Percentiles rank a stretch among this genome's conserved stretches.
Evolutionary conservation across 2,888 invertebrate genomes (phyloP).

Genomic region (Tipula unca): DNA sequence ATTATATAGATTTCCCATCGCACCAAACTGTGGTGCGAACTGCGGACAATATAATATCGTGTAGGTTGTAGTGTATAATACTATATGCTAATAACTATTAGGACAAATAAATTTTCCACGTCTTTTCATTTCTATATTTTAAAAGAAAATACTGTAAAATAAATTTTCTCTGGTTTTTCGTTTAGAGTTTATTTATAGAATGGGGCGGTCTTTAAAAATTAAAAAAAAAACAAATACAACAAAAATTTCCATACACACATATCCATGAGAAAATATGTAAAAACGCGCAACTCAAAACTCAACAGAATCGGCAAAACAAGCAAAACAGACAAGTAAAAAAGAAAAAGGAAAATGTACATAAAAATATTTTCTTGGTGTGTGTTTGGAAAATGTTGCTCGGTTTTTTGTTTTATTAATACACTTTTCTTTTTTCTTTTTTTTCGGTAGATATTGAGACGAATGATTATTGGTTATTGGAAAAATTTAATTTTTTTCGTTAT

Average conservation of each 20-base stretch:
- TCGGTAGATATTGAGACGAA: background rate
- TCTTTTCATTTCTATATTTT: background rate
- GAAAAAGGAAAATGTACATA: constrained; percentile 14
- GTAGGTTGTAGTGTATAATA: background rate
- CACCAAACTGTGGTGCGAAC: background rate
- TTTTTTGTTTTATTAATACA: background rate
- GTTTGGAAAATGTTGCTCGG: background rate
- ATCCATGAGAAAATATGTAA: constrained; percentile 4
- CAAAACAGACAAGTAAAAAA: background rate
- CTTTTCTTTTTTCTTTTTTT: background rate
- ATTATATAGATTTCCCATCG: background rate
- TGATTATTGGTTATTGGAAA: constrained; percentile 8
- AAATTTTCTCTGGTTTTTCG: background rate
- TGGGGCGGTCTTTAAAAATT: constrained; percentile 14
- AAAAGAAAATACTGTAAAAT: background rate
- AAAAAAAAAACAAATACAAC: background rate
- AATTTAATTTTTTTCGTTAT: background rate
- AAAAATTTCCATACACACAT: background rate
- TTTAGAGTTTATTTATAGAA: background rate
- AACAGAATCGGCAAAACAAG: background rate
- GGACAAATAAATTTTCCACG: background rate
- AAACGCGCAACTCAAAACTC: constrained; percentile 8
- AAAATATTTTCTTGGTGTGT: background rate
- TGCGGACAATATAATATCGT: background rate
- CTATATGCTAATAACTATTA: background rate